Evolutionary conservation across 2,113 vertebrate species (phyloP).

Genomic region (Anhinga anhinga): DNA sequence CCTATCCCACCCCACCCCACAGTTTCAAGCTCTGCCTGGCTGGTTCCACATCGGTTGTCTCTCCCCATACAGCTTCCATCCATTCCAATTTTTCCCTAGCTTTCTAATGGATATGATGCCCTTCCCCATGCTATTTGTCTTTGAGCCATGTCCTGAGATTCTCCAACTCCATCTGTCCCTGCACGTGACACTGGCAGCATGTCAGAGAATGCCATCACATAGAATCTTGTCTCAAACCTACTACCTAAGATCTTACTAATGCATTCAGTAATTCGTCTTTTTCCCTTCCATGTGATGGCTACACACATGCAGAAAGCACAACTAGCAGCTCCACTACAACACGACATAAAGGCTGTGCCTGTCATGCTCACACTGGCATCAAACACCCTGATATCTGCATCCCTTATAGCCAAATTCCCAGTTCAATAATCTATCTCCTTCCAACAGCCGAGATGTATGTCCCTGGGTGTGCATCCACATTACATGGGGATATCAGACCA

Average conservation of each 20-base stretch:
- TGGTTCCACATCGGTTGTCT: not conserved
- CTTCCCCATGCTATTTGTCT: not conserved
- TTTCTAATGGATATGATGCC: not conserved
- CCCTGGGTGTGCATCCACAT: no score
- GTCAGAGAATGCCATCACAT: not conserved
- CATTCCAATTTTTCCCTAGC: not conserved
- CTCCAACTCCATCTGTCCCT: not conserved
- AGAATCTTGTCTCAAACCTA: not conserved
- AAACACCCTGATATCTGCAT: not conserved
- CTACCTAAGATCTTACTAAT: not conserved
- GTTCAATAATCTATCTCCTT: not conserved
- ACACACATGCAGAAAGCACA: not conserved
- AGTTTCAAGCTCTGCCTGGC: not conserved
- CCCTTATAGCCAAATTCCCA: not conserved
- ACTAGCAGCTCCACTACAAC: not conserved
- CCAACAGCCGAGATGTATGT: not conserved
- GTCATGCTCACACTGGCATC: not conserved
- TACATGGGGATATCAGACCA: not conserved
- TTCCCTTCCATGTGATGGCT: accelerated
- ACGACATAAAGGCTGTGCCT: not conserved
- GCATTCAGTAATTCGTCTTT: not conserved
- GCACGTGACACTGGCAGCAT: not conserved
- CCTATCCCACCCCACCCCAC: not conserved
- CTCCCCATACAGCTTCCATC: not conserved
- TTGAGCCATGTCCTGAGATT: not conserved